phyloP scores from a whole-genome alignment of 2,888 invertebrate genomes.

The Caenorhabditis auriculariae region DNA sequence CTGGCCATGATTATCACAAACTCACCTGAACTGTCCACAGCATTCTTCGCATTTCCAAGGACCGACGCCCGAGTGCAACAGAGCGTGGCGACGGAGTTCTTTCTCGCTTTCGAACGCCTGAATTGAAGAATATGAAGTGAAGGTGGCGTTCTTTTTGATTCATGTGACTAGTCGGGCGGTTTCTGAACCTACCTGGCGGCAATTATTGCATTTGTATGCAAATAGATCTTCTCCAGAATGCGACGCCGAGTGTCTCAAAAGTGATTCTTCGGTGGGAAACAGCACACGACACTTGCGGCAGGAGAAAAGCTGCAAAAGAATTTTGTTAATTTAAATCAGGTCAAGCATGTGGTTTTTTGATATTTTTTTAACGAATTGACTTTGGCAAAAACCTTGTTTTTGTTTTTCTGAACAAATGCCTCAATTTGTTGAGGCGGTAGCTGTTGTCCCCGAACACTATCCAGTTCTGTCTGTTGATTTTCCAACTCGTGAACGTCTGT shows the following conservation, averaged over 20 bases:
- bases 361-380: too few species aligned
- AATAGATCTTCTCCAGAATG: slow-evolving; percentile 52
- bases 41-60: slow-evolving; percentile 55
- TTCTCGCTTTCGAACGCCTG: slow-evolving; percentile 44
- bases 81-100: slow-evolving; percentile 44
- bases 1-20: background rate
- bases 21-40: slow-evolving; percentile 40
- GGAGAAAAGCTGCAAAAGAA: slow-evolving; percentile 47
- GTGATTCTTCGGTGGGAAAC: slow-evolving; percentile 57
- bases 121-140: too few species aligned
- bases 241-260: slow-evolving; percentile 56
- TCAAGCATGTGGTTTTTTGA: background rate
- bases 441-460: slow-evolving; percentile 39
- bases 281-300: slow-evolving; percentile 58
- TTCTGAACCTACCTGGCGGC: slow-evolving; percentile 14
- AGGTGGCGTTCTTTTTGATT: too few species aligned
- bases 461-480: slow-evolving; percentile 23
- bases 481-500: too few species aligned
- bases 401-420: slow-evolving; percentile 37
- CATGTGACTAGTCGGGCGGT: too few species aligned
- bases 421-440: slow-evolving; percentile 39
- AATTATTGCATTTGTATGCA: slow-evolving; percentile 33
- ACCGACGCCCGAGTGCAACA: slow-evolving; percentile 43
- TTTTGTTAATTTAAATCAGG: too few species aligned
- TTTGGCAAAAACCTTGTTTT: slow-evolving; percentile 34